These are phyloP conservation scores for Calidris pugnax DNA, from an alignment of 2,113 vertebrate species.

Conservation along the genomic window DNA sequence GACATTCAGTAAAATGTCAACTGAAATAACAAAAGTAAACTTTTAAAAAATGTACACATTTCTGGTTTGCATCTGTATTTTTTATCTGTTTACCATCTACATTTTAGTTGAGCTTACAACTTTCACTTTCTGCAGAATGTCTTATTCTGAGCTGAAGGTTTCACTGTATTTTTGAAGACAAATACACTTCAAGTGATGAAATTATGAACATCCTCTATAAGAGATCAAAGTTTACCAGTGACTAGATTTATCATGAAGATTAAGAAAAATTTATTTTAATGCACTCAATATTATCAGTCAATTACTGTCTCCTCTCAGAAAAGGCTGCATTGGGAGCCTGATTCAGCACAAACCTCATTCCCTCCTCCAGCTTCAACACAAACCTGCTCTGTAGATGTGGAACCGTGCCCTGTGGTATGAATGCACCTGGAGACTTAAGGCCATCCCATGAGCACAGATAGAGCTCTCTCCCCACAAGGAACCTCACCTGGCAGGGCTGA, in stretches of 20 bases:
- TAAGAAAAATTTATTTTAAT: not conserved
- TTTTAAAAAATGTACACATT: conserved; percentile 25
- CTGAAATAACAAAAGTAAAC: conserved; percentile 68
- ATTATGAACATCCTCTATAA: not conserved
- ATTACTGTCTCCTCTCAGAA: not conserved
- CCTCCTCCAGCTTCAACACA: not conserved
- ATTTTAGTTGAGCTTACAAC: not conserved
- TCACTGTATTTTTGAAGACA: not conserved
- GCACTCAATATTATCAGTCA: not conserved
- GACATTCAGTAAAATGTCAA: conserved; percentile 69
- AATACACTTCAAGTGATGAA: not conserved
- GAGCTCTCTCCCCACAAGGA: not conserved
- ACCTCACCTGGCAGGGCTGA: not conserved
- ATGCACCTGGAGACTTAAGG: not conserved
- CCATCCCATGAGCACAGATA: not conserved
- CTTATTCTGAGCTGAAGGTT: not conserved
- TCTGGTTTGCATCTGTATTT: not conserved
- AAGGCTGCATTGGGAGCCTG: not conserved
- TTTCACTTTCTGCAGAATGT: not conserved
- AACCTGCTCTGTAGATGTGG: not conserved
- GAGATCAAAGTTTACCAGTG: not conserved
- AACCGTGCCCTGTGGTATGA: not conserved
- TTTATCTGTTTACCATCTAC: not conserved
- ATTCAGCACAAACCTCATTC: not conserved
- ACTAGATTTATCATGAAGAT: not conserved